A percentile compares a stretch with the other conserved stretches of the same genome.
These are phyloP conservation scores for Volucella inanis DNA, from an alignment of 2,888 invertebrate species.

Conservation along the genomic window DNA sequence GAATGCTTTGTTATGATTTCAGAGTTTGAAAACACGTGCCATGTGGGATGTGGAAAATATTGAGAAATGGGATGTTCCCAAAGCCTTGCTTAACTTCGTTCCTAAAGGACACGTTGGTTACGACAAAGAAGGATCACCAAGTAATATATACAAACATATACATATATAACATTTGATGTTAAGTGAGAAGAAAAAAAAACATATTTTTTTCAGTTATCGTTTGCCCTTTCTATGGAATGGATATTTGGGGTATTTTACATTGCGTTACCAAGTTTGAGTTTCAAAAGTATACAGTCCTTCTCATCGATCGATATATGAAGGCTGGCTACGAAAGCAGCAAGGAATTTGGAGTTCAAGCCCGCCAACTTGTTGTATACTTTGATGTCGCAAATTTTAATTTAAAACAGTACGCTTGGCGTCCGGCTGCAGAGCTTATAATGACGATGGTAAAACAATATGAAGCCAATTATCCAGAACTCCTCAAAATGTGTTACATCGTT, in stretches of 20 bases:
- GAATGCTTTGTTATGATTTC: constrained; percentile 5
- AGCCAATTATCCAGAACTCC: constrained; percentile 95
- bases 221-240: constrained; percentile 91
- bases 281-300: constrained; percentile 87
- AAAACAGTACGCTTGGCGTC: constrained; percentile 93
- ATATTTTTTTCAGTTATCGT: constrained; percentile 86
- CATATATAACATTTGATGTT: neutral
- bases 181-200: neutral
- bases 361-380: constrained; percentile 88
- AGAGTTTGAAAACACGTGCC: constrained; percentile 79
- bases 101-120: constrained; percentile 91
- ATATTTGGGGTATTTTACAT: constrained; percentile 91
- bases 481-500: constrained; percentile 92
- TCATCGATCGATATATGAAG: constrained; percentile 87
- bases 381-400: constrained; percentile 91
- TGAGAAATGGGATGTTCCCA: constrained; percentile 88
- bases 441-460: constrained; percentile 93
- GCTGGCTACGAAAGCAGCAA: constrained; percentile 86
- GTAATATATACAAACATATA: constrained; percentile 75
- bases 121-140: constrained; percentile 92
- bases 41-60: constrained; percentile 89
- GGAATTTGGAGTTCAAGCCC: constrained; percentile 86
- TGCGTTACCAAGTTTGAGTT: constrained; percentile 89
- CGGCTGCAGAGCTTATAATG: constrained; percentile 89
- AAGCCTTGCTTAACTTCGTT: constrained; percentile 88